Conservation (phyloP, 2,888 invertebrate genomes). For the Mellilla xanthometata region DNA sequence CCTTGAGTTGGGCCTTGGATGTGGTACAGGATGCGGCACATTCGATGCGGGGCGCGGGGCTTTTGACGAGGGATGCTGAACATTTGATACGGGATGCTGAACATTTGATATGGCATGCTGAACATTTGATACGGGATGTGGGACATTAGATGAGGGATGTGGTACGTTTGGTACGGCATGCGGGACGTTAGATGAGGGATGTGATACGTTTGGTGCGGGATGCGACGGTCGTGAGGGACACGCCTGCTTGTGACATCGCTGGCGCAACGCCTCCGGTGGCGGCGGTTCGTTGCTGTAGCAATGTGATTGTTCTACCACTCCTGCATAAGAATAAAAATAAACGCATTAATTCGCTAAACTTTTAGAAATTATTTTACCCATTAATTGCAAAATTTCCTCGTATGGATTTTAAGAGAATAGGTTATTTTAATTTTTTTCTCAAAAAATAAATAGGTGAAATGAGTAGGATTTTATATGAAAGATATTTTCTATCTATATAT, state of each 20-base stretch:
- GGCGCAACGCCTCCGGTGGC: conserved; percentile 83
- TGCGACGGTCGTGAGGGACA: conserved; percentile 51
- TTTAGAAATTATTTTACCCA: too few relatives aligned
- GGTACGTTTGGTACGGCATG: neutral
- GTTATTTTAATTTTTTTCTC: too few relatives aligned
- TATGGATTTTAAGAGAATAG: too few relatives aligned
- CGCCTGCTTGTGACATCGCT: conserved; percentile 75
- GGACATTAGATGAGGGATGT: conserved; percentile 54
- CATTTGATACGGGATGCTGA: neutral
- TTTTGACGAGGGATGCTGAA: neutral
- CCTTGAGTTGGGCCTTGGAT: neutral
- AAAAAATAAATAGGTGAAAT: too few relatives aligned
- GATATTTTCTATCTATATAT: too few relatives aligned
- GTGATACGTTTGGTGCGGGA: neutral
- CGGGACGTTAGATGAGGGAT: neutral
- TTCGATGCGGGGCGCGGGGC: neutral
- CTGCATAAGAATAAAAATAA: conserved; percentile 50
- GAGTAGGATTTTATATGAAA: too few relatives aligned
- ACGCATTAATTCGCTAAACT: neutral
- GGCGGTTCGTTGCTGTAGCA: conserved; percentile 82
- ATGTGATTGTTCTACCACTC: conserved; percentile 81
- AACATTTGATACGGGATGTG: neutral
- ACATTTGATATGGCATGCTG: neutral
- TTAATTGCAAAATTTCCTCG: too few relatives aligned
- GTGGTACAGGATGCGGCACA: neutral